These are phyloP conservation scores for Centropristis striata DNA, from an alignment of 2,113 vertebrate genomes.

Conservation along the genomic window DNA sequence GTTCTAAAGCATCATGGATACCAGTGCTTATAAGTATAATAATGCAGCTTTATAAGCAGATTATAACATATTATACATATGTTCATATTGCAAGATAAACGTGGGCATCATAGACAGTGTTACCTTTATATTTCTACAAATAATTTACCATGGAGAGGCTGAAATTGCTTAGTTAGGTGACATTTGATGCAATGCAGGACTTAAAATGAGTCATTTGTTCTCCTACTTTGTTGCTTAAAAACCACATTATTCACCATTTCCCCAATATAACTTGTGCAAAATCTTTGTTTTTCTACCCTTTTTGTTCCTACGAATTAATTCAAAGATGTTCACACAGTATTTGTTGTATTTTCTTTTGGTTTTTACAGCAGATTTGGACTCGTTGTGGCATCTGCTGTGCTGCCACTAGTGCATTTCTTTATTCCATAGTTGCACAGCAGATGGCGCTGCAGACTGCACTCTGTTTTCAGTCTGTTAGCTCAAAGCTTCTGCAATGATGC, in stretches of 20 bases:
- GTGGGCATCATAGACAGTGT: no score
- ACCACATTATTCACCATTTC: not conserved
- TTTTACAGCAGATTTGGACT: not conserved
- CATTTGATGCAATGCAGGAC: not conserved
- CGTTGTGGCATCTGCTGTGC: no score
- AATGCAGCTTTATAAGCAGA: no score
- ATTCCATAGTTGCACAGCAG: conserved; percentile 55
- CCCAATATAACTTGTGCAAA: not conserved
- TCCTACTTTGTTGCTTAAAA: not conserved
- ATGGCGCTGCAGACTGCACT: conserved; percentile 49
- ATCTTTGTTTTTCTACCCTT: not conserved
- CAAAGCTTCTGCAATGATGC: conserved; percentile 15
- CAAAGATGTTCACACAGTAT: not conserved
- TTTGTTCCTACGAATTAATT: not conserved
- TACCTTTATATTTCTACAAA: not conserved
- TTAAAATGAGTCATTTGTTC: not conserved
- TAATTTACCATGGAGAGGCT: not conserved
- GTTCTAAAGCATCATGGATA: no score
- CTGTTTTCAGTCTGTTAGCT: not conserved
- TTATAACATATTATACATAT: no score
- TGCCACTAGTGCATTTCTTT: not conserved
- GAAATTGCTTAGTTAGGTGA: not conserved
- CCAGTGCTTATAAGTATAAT: no score
- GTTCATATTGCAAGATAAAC: no score
- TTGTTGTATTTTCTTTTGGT: not conserved